phyloP scores from a whole-genome alignment of 2,113 vertebrate species.

The Poeciliopsis occidentalis region DNA sequence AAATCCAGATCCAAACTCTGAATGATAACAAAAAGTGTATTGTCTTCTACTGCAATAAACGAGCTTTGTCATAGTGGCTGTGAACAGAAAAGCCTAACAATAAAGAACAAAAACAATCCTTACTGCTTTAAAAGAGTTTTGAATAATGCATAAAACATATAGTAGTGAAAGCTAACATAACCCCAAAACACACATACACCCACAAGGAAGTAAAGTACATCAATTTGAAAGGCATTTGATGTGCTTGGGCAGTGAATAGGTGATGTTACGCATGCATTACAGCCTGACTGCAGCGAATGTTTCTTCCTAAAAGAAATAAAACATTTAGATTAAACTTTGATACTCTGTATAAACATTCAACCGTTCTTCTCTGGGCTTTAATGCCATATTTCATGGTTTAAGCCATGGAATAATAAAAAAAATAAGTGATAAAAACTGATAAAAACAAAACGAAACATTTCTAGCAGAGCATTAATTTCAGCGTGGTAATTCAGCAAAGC shows the following conservation, averaged over 20 bases:
- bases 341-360: constrained; percentile 10
- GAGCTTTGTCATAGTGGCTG: constrained; percentile 7
- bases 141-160: constrained; percentile 64
- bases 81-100: constrained; percentile 17
- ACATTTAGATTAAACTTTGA: constrained; percentile 24
- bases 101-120: constrained; percentile 43
- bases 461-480: constrained; percentile 46
- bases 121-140: constrained; percentile 31
- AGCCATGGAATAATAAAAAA: neutral
- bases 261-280: constrained; percentile 23
- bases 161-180: constrained; percentile 53
- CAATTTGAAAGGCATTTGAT: constrained; percentile 34
- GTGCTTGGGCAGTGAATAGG: constrained; percentile 21
- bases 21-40: constrained; percentile 29
- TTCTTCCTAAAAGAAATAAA: constrained; percentile 20
- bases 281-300: constrained; percentile 20
- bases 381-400: constrained; percentile 8
- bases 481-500: constrained; percentile 56
- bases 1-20: constrained; percentile 19
- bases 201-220: constrained; percentile 19
- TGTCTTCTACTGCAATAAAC: constrained; percentile 26
- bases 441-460: constrained; percentile 1
- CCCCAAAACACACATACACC: constrained; percentile 19
- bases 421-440: constrained; percentile 19
- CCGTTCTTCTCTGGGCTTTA: constrained; percentile 26